Evolutionary conservation across 2,797 vertebrate species (phyloP).

Genomic region (Pangasius macronema): DNA sequence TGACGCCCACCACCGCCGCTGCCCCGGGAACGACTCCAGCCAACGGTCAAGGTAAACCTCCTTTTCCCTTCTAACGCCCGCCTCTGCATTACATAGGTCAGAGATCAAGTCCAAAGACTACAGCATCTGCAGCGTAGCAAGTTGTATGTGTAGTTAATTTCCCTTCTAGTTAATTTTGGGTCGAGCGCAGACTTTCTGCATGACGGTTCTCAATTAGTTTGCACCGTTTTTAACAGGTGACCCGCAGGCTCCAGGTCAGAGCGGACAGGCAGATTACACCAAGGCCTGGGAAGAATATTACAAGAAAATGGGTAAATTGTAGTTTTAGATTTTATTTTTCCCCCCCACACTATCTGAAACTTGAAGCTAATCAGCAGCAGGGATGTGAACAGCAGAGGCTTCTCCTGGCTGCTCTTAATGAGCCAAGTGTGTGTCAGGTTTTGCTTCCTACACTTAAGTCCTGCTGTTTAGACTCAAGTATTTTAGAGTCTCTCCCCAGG

Average conservation of each 20-base stretch:
- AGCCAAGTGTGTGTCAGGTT: conserved; percentile 50
- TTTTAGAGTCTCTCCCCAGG: conserved; percentile 53
- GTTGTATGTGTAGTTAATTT: conserved; percentile 57
- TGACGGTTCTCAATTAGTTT: conserved; percentile 78
- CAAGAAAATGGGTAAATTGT: conserved; percentile 96
- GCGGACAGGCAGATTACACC: conserved; percentile 98
- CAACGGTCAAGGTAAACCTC: conserved; percentile 91
- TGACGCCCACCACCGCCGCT: conserved; percentile 87
- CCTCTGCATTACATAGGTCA: not conserved
- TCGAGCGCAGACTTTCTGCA: conserved; percentile 65
- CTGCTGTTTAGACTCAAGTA: conserved; percentile 74
- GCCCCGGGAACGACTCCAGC: conserved; percentile 90
- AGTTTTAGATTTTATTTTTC: conserved; percentile 74
- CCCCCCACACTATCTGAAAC: conserved; percentile 49
- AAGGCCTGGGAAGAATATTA: conserved; percentile 99
- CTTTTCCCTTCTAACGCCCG: not conserved
- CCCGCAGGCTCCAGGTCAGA: conserved; percentile 94
- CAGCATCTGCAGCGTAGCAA: conserved; percentile 20
- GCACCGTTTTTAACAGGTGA: conserved; percentile 90
- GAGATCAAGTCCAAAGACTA: conserved; percentile 10
- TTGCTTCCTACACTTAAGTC: conserved; percentile 58
- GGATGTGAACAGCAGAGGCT: conserved; percentile 50
- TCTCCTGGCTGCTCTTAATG: conserved; percentile 37
- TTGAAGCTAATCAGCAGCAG: conserved; percentile 71
- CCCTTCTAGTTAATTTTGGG: conserved; percentile 40